These are phyloP conservation scores for Oreonectes daqikongensis DNA, from an alignment of 2,797 vertebrate genomes.

Conservation along the genomic window DNA sequence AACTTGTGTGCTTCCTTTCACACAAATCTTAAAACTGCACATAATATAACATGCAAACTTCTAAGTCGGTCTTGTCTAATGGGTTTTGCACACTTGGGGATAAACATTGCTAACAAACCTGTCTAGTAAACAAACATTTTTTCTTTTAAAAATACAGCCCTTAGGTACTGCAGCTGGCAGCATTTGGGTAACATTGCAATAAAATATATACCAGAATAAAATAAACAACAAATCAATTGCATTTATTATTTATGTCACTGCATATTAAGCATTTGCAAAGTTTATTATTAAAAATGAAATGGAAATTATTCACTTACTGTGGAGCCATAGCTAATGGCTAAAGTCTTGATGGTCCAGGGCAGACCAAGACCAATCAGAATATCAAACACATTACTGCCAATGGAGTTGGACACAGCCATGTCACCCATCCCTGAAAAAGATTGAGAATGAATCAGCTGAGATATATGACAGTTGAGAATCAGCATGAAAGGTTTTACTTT, in stretches of 20 bases:
- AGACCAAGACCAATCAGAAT: conserved; percentile 93
- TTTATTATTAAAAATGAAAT: not conserved
- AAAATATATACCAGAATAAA: not conserved
- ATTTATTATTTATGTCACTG: not conserved
- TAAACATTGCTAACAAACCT: not conserved
- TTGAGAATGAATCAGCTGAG: not conserved
- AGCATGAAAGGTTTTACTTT: not conserved
- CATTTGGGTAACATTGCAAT: not conserved
- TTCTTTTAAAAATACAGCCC: not conserved
- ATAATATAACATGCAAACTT: not conserved
- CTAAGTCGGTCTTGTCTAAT: not conserved
- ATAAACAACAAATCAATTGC: not conserved
- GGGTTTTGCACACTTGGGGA: not conserved
- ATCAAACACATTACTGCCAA: conserved; percentile 96
- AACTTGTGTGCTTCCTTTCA: not conserved
- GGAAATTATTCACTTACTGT: conserved; percentile 80
- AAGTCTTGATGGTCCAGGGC: conserved; percentile 91
- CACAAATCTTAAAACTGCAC: not conserved
- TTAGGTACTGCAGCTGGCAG: not conserved
- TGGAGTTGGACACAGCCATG: conserved; percentile 98
- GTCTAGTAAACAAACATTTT: not conserved
- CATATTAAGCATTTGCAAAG: not conserved
- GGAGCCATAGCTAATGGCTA: conserved; percentile 91
- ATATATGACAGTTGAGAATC: not conserved
- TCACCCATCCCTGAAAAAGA: conserved; percentile 87